Conservation (phyloP, 1,140 invertebrate genomes). For the Drosophila simulans region DNA sequence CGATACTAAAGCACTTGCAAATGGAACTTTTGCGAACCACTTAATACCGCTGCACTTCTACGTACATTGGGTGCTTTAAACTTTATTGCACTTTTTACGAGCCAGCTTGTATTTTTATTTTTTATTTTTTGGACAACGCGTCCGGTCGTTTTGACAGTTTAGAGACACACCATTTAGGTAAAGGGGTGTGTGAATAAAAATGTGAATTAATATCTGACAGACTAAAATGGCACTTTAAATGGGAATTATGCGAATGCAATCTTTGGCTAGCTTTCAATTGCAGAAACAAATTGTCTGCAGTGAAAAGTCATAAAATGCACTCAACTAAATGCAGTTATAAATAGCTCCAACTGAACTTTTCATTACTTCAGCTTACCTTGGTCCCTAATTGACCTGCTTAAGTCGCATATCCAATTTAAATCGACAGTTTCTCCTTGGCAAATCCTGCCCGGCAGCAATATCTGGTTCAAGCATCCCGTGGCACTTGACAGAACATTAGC, state of each 20-base stretch:
- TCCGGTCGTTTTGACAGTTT: neutral
- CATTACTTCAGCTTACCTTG: conserved; percentile 14
- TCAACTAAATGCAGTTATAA: neutral
- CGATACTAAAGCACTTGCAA: conserved; percentile 15
- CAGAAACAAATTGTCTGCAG: too few species aligned
- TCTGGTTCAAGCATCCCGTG: conserved; percentile 21
- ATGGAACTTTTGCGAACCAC: conserved; percentile 24
- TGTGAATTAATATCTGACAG: neutral
- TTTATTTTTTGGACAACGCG: neutral
- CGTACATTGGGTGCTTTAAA: conserved; percentile 21
- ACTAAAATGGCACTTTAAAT: neutral
- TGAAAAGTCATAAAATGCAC: too few species aligned
- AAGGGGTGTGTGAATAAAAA: too few species aligned
- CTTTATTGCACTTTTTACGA: conserved; percentile 34
- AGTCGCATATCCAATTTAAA: conserved; percentile 23
- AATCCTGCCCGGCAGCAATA: neutral
- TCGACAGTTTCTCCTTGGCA: conserved; percentile 19
- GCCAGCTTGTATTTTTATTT: neutral
- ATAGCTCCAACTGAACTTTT: too few species aligned
- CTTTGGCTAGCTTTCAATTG: too few species aligned
- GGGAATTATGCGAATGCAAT: neutral
- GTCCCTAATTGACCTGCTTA: conserved; percentile 2
- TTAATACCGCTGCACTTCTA: conserved; percentile 33
- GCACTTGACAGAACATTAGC: conserved; percentile 39
- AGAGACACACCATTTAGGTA: neutral